Base-by-base conservation (phyloP, 1,140 invertebrate genomes). In the Hyles euphorbiae region DNA sequence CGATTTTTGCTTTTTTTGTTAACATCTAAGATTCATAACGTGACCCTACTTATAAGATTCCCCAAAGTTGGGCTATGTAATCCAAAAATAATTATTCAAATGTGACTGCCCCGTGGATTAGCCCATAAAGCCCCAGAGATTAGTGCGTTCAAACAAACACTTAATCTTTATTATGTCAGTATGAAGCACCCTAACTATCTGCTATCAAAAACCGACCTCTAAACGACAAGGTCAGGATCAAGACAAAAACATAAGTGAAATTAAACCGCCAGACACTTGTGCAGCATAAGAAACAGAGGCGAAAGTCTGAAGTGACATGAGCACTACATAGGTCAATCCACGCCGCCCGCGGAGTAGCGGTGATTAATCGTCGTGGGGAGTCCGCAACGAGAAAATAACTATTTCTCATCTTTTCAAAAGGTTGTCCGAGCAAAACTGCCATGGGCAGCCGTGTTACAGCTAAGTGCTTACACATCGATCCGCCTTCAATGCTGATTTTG, bases 351-450 rank as follows among this genome's bases (percentile, higher is more conserved):
- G 61, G 70, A 61, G 72, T 67, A 58, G 56, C 58, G 59, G 80
- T 80, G 77, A 83, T 83, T 80, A 83, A 83, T 83, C 68, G 69
- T 77, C 58, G 61, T 61, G 60, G 74, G 70, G 70, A 67, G 68
- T 74, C 70, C 64, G 64, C 68, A 56, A 58, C 58, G 68, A 74
- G 75, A 74, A 81, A 80, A 80, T 78, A 80, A 80, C 77, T 80
- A 81, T 79, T 81, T 80, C 73, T 77, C 78, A 81, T 78, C 70
- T 79, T 78, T 78, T 76, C 58, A 73, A 78, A 77, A 64, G 63
- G 61, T 64, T 72, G 65, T 72, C 68, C 67, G 66, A 58, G 59
- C 68, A 54, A 69, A 78, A 69, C 70, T 79, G 79, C 74, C 75
- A 79, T 58, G 52, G 54, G 55, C 79, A 76, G 69, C 57, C 68